Conservation (phyloP, 1,140 invertebrate species). For the Episyrphus balteatus region DNA sequence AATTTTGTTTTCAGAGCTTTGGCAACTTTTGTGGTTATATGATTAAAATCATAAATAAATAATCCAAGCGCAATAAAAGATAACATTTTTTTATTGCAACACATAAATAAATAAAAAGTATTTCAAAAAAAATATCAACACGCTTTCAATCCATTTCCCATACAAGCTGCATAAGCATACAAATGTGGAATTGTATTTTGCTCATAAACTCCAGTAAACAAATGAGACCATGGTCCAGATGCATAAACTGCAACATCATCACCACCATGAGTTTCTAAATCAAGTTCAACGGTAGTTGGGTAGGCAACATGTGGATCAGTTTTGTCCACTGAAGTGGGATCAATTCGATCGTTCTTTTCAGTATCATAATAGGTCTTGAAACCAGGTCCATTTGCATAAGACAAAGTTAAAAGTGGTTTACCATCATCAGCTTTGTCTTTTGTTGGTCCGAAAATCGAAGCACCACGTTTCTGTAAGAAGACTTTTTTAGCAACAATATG, state of each 20-base stretch:
- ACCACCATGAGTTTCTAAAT: conserved; percentile 53
- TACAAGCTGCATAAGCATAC: conserved; percentile 53
- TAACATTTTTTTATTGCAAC: no score
- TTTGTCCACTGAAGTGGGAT: conserved; percentile 21
- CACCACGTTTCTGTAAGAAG: conserved; percentile 32
- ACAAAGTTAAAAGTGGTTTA: conserved; percentile 55
- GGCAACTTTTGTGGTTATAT: no score
- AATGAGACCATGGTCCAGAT: conserved; percentile 53
- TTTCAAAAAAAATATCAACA: no score
- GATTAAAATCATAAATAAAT: no score
- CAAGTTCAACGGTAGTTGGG: conserved; percentile 41
- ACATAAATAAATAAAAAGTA: no score
- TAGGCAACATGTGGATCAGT: conserved; percentile 27
- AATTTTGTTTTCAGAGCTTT: no score
- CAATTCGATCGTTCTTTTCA: conserved; percentile 22
- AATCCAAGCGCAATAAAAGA: no score
- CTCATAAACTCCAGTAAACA: conserved; percentile 65
- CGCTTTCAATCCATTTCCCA: conserved; percentile 35
- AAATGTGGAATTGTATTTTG: conserved; percentile 67
- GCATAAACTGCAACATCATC: conserved; percentile 58
- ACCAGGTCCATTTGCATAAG: conserved; percentile 60
- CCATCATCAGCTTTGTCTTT: conserved; percentile 32
- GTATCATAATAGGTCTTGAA: conserved; percentile 34
- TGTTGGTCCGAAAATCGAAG: conserved; percentile 39
- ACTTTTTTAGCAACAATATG: neutral